phyloP scores from a whole-genome alignment of 1,140 invertebrate species.

The Danaus plexippus region DNA sequence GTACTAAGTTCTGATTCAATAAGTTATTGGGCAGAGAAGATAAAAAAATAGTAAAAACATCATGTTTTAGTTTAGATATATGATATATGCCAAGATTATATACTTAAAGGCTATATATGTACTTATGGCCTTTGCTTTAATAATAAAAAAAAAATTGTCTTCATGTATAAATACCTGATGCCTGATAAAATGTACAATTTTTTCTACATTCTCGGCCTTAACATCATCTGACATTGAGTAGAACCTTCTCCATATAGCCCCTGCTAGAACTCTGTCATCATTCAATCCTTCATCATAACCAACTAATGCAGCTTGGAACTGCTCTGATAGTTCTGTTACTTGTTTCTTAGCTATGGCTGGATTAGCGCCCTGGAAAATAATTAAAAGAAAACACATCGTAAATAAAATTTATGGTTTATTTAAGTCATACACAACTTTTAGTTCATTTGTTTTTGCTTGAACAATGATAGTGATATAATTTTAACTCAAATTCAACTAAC shows the following conservation, averaged over 20 bases:
- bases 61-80: too few relatives aligned
- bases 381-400: not conserved
- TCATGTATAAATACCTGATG: conserved; percentile 73
- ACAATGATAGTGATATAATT: too few relatives aligned
- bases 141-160: not conserved
- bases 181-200: conserved; percentile 79
- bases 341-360: conserved; percentile 72
- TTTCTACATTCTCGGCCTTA: conserved; percentile 75
- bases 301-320: conserved; percentile 87
- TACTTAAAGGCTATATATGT: too few relatives aligned
- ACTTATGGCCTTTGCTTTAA: not conserved
- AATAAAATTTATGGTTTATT: conserved; percentile 3
- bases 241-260: conserved; percentile 87
- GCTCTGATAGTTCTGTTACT: conserved; percentile 76
- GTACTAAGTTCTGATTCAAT: too few relatives aligned
- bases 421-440: conserved; percentile 4
- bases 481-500: too few relatives aligned
- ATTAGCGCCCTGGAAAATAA: conserved; percentile 71
- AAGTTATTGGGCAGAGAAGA: too few relatives aligned
- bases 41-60: too few relatives aligned
- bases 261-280: conserved; percentile 78
- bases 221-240: conserved; percentile 76
- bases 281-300: conserved; percentile 89
- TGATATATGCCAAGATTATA: too few relatives aligned
- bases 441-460: too few relatives aligned